Evolutionary conservation across 2,797 vertebrate genomes (phyloP), one percentile per base, ranked within the genome.

Genomic region (Balearica regulorum): DNA sequence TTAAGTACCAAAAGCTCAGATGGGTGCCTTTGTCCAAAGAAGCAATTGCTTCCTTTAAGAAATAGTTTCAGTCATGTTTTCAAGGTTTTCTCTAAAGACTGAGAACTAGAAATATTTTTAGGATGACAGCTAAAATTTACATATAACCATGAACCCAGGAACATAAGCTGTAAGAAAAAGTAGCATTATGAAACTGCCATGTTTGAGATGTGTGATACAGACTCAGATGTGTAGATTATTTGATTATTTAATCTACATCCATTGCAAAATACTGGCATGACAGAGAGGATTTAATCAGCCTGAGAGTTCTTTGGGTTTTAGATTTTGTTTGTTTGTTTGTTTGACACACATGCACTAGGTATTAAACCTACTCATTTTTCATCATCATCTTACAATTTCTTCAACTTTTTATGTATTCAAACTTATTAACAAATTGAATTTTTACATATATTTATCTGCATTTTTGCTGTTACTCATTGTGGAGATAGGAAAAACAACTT

Each of bases 381-480:
- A 60, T 57, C 28, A 70, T 15, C 16, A 43, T 25, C 35, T 44
- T 49, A 58, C 7, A 55, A 31, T 49, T 64, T 83, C 41, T 92
- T 80, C 21, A 90, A 41, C 9, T 1, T 77, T 20, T 31, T 44
- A 41, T 16, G 1, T 46, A 41, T 33, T 65, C 29, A 43, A 58
- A 58, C 1, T 37, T 43, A 73, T 16, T 57, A 18, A 0, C 2
- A 57, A 88, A 48, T 68, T 5, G 0, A 49, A 14, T 13, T 44
- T 83, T 83, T 65, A 57, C 21, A 11, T 28, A 68, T 7, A 19
- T 26, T 75, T 43, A 51, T 65, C 71, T 76, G 33, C 3, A 54
- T 8, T 86, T 88, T 51, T 66, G 7, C 19, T 65, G 28, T 71
- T 87, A 79, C 2, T 55, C 6, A 44, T 4, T 11, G 26, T 60